Percentiles rank a stretch among this genome's conserved stretches.
These are phyloP conservation scores for Coptodon bakossiorum DNA, from an alignment of 2,113 vertebrate species.

Conservation along the genomic window DNA sequence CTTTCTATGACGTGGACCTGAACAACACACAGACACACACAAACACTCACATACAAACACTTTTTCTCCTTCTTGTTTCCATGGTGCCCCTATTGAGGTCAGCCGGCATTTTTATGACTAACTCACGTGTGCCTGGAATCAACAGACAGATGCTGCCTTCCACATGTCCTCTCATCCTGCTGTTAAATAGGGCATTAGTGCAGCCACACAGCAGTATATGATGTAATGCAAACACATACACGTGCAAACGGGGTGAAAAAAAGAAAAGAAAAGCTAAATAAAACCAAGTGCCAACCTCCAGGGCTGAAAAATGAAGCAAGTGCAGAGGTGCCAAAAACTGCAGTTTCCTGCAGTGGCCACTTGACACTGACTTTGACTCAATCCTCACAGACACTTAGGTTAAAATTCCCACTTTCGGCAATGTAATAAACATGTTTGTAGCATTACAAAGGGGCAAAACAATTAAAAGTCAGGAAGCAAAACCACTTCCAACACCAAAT, in stretches of 20 bases:
- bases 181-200: constrained; percentile 39
- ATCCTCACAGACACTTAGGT: background rate
- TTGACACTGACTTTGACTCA: background rate
- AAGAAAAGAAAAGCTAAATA: background rate
- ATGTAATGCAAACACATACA: background rate
- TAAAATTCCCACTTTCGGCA: background rate
- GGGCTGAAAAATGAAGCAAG: background rate
- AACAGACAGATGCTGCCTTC: constrained; percentile 50
- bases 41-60: background rate
- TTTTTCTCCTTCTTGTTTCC: constrained; percentile 42
- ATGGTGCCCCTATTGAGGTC: constrained; percentile 63
- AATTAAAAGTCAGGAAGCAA: background rate
- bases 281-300: background rate
- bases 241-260: background rate
- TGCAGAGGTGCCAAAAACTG: background rate
- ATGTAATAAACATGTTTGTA: background rate
- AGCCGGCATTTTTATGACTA: constrained; percentile 42
- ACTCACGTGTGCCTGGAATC: constrained; percentile 47
- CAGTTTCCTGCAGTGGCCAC: background rate
- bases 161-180: background rate
- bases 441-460: background rate
- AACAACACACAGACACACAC: background rate
- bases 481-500: background rate
- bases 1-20: background rate
- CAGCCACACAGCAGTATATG: background rate